Conservation (phyloP, 2,797 vertebrate species). For the Sebastiscus tertius region DNA sequence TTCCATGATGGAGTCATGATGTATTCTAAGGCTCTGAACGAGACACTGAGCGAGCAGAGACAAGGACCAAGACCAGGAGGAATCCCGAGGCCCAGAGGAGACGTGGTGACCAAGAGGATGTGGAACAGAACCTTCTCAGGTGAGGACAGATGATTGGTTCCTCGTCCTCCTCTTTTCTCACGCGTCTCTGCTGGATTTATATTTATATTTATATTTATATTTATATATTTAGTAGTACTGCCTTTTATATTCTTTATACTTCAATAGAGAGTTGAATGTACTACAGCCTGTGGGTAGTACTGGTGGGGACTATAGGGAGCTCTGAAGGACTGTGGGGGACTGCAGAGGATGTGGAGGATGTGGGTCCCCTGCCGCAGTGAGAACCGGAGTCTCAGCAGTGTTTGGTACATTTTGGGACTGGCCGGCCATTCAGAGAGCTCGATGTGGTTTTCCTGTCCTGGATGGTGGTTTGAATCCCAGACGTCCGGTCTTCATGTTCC, state of each 20-base stretch:
- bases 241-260: no score
- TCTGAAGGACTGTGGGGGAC: background rate
- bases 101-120: slow-evolving; percentile 78
- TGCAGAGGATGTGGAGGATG: background rate
- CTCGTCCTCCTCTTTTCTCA: background rate
- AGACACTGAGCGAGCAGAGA: slow-evolving; percentile 76
- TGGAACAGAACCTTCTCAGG: slow-evolving; percentile 83
- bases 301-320: background rate
- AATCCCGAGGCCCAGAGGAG: slow-evolving; percentile 68
- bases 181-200: no score
- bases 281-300: no score
- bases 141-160: slow-evolving; percentile 53
- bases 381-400: background rate
- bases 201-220: no score
- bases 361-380: background rate
- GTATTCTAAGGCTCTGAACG: slow-evolving; percentile 86
- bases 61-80: slow-evolving; percentile 50
- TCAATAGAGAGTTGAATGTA: no score
- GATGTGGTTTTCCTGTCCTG: background rate
- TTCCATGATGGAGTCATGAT: slow-evolving; percentile 91
- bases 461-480: slow-evolving; percentile 30
- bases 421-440: background rate
- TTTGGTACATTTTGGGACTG: background rate
- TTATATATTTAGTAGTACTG: no score
- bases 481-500: slow-evolving; percentile 29